Evolutionary conservation across 2,888 invertebrate genomes (phyloP), one percentile per base, ranked within the genome.

Genomic region (Sinopyrophorus schimmeli): DNA sequence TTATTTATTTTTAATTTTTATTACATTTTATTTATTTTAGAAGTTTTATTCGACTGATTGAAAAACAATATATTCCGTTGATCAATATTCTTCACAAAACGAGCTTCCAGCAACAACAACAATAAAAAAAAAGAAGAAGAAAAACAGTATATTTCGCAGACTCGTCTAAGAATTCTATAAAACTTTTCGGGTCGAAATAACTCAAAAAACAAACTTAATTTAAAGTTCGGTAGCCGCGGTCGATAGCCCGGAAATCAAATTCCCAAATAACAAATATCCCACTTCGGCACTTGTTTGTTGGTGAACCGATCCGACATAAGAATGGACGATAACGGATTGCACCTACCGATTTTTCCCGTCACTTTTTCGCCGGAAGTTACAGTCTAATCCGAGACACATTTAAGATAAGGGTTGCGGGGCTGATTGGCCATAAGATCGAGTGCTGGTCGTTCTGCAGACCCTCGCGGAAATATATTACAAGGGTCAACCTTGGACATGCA

Each of bases 231-330:
- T 38, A 48, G 42, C 49, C 23, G 61, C 55, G 62, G 46, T 54
- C 50, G 53, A 52, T 52, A 56, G 46, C 31, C 35, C 58, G 60
- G 59, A 60, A 62, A 62, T 62, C 60, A 62, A 62, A 62, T 61
- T 68, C 67, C 60, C 67, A 65, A 69, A 68, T 69, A 70, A 71
- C 67, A 68, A 69, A 70, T 69, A 68, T 66, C 65, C 67, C 66
- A 66, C 67, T 68, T 67, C 65, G 62, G 62, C 60, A 68, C 63
- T 69, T 70, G 67, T 69, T 71, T 68, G 68, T 65, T 60, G 65
- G 68, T 60, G 62, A 62, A 64, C 62, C 64, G 59, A 63, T 41
- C 32, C 5, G 2, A 6, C 48, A 32, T 57, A 51, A 68, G 68
- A 67, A 58, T 66, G 68, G 65, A 64, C 66, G 48, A 54, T 47